Evolutionary conservation across 2,888 invertebrate species (phyloP), one percentile per base, ranked within the genome.

Genomic region (Schizotus pectinicornis): DNA sequence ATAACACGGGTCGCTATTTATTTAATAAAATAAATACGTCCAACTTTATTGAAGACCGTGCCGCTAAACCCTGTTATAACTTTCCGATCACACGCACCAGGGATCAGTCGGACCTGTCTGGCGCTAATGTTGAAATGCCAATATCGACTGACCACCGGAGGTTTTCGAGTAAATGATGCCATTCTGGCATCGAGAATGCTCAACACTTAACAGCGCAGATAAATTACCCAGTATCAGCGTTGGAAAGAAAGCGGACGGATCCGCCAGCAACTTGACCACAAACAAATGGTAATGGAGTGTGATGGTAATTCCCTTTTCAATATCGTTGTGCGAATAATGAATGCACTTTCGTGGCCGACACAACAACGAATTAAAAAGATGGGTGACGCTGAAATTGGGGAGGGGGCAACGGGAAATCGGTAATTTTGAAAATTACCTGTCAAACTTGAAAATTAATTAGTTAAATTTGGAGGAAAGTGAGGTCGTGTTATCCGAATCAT

Each of bases 101-200:
- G 41, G 46, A 47, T 54, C 38, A 12, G 12, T 51, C 47, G 36
- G 37, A 52, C 52, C 54, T 55, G 54, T 55, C 52, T 31, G 46
- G 36, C 52, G 37, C 39, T 38, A 52, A 57, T 41, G 52, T 9
- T 52, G 57, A 58, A 58, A 58, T 53, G 54, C 54, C 58, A 53
- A 53, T 54, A 53, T 48, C 53, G 42, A 53, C 52, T 54, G 58
- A 48, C 53, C 53, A 43, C 48, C 36, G 43, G 9, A 43, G 54
- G 54, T 53, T 48, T 37, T 37, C 46, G 32, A 35, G 22, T 53
- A 52, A 57, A 57, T 48, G 56, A 56, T 52, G 52, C 52, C 34
- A 37, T 49, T 56, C 49, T 41, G 56, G 43, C 14, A 42, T 54
- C 36, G 53, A 38, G 49, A 58, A 53, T 58, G 42, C 58, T 56